Base-by-base conservation (phyloP, 92 coral and sea anemone genomes). In the Nematostella vectensis region DNA sequence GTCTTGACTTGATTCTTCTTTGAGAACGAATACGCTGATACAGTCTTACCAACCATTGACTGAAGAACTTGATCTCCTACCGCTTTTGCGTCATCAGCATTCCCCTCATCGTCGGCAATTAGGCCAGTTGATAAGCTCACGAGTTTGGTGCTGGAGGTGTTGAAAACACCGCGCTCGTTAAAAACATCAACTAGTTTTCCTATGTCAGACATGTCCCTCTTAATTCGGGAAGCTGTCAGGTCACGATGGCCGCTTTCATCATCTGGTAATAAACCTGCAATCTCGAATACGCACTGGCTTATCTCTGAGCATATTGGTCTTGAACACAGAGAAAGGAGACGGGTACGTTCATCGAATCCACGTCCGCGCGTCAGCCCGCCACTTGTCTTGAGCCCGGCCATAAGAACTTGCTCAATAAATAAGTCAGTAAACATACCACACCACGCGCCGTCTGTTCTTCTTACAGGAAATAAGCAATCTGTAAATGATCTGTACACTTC, bases 371-470 rank as follows among this genome's bases (percentile, higher is more conserved):
- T 55, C 11, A 66, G 29, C 11, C 63, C 72, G 9, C 63, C 72
- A 51, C 31, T 48, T n/a, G 68, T 29, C 48, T 31, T 61, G 11
- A 61, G 17, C 3, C 71, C 71, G 2, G 64, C 64, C 71, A 65
- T 67, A 20, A 56, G 57, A 21, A 57, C 74, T 31, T 29, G 48
- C 57, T 68, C 58, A 2, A 68, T 68, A 36, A 29, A 57, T 2
- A 67, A 27, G 54, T 57, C 74, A 0, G 67, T 57, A 23, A 67
- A 65, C 17, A 65, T 65, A 16, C 72, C 72, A 13, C 53, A 22
- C 72, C 66, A 66, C 11, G 25, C 54, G 1, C 72, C 65, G 13
- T 66, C 67, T 4, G 55, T 55, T 55, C 72, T 55, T 25, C 72
- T 25, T 4, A 54, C 61, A 8, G 61, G 47, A n/a, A n/a, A n/a